These are phyloP conservation scores for Saturnia pavonia DNA, from an alignment of 2,888 invertebrate species.

Conservation along the genomic window DNA sequence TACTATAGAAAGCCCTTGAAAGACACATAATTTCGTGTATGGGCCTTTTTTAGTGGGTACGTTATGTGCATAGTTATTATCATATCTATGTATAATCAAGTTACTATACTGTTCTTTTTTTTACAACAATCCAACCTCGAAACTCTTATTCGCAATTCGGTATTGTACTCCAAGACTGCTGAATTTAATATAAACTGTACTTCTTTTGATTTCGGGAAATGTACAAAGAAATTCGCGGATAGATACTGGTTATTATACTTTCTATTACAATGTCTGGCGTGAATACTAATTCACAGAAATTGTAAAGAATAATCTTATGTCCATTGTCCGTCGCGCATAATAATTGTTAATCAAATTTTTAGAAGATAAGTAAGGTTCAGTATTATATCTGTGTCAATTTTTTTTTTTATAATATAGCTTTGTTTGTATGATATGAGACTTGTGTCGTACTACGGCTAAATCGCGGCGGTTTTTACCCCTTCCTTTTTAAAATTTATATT, in stretches of 20 bases:
- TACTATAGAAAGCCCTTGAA: no score
- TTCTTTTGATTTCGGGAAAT: constrained; percentile 40
- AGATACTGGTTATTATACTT: constrained; percentile 4
- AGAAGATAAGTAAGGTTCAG: not conserved
- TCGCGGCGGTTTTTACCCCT: no score
- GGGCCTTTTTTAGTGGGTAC: no score
- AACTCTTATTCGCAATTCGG: constrained; percentile 56
- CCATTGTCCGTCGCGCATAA: not conserved
- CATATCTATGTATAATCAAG: not conserved
- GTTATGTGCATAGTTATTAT: not conserved
- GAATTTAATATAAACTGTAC: constrained; percentile 54
- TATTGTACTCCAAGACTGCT: constrained; percentile 59
- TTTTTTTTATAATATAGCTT: no score
- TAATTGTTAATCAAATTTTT: not conserved
- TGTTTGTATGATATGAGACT: no score
- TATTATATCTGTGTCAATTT: not conserved
- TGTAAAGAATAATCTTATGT: not conserved
- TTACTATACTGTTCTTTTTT: constrained; percentile 17
- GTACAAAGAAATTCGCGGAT: constrained; percentile 17
- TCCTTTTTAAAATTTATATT: no score
- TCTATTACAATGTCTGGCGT: constrained; percentile 4
- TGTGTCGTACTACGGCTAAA: no score
- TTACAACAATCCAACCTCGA: constrained; percentile 26
- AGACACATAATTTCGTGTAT: no score
- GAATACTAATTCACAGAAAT: constrained; percentile 2